Conservation (phyloP, 2,113 vertebrate species). For the Bothrops jararaca region DNA sequence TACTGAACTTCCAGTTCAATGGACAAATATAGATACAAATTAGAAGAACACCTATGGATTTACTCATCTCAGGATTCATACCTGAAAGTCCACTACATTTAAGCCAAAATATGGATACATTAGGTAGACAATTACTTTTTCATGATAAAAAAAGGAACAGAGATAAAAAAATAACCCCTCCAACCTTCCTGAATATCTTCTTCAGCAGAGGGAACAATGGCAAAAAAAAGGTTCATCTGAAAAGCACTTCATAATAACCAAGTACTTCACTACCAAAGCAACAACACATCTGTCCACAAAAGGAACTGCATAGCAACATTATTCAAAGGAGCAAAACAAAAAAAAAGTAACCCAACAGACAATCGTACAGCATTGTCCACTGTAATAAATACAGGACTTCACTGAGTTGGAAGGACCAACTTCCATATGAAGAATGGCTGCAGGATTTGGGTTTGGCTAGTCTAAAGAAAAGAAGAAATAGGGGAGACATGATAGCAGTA, state of each 20-base stretch:
- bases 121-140: background rate
- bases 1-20: background rate
- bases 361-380: background rate
- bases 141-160: background rate
- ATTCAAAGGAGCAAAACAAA: background rate
- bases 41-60: background rate
- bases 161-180: background rate
- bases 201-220: background rate
- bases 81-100: background rate
- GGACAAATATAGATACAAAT: background rate
- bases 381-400: background rate
- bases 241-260: background rate
- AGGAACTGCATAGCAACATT: background rate
- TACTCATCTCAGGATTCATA: background rate
- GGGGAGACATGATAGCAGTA: too few species aligned
- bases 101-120: background rate
- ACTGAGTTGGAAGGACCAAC: too few species aligned
- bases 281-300: background rate
- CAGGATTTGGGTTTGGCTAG: too few species aligned
- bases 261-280: background rate
- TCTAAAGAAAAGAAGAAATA: too few species aligned
- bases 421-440: too few species aligned
- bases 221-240: background rate
- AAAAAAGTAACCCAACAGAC: background rate
- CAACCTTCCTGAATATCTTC: background rate